These are phyloP conservation scores for Pollicipes pollicipes DNA, from an alignment of 1,140 invertebrate species.

Conservation along the genomic window DNA sequence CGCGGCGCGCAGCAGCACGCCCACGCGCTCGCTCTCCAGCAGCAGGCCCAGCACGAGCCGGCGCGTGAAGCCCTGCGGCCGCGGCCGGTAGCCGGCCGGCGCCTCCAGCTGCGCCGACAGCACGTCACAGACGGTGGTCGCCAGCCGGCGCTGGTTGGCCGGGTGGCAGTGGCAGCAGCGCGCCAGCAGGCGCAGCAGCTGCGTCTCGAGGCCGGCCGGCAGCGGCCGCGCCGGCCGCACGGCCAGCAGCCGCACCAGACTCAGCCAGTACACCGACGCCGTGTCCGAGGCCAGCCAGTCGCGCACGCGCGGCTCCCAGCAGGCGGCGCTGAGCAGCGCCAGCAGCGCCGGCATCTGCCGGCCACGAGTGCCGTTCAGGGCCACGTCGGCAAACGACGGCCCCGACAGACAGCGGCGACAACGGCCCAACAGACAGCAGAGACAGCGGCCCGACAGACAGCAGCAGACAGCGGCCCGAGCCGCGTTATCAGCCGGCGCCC, in stretches of 20 bases:
- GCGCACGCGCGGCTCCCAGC: slow-evolving; percentile 56
- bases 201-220: slow-evolving; percentile 34
- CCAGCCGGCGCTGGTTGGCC: slow-evolving; percentile 61
- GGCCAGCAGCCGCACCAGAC: slow-evolving; percentile 56
- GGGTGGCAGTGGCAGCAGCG: slow-evolving; percentile 64
- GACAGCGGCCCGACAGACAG: too few relatives aligned
- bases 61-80: slow-evolving; percentile 69
- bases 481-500: too few relatives aligned
- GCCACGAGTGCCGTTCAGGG: slow-evolving; percentile 53
- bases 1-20: slow-evolving; percentile 41
- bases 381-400: slow-evolving; percentile 54
- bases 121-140: slow-evolving; percentile 53
- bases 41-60: slow-evolving; percentile 65
- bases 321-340: slow-evolving; percentile 57
- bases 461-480: too few relatives aligned
- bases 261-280: slow-evolving; percentile 63
- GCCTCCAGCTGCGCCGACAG: slow-evolving; percentile 43
- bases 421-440: too few relatives aligned
- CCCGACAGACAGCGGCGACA: too few relatives aligned
- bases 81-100: slow-evolving; percentile 37
- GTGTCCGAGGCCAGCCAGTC: slow-evolving; percentile 65
- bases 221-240: slow-evolving; percentile 30
- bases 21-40: slow-evolving; percentile 63
- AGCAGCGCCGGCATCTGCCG: slow-evolving; percentile 50
- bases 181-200: slow-evolving; percentile 45